Evolutionary conservation across 2,113 vertebrate species (phyloP).

Genomic region (Hystrix brachyura): DNA sequence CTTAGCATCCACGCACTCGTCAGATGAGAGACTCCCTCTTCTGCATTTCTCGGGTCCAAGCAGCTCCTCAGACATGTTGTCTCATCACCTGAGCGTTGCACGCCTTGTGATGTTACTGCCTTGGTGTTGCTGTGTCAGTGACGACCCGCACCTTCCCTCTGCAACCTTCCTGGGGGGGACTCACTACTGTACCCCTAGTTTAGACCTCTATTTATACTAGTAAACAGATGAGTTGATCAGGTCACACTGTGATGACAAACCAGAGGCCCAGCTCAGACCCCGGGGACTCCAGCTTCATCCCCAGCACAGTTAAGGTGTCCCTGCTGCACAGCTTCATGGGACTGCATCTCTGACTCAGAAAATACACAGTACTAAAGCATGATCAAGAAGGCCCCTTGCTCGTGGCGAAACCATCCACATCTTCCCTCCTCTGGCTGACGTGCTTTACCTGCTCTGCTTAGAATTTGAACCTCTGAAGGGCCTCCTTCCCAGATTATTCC

Average conservation of each 20-base stretch:
- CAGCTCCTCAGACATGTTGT: not conserved
- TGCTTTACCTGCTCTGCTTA: accelerated
- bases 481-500: not conserved
- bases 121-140: not conserved
- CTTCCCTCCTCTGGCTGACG: not conserved
- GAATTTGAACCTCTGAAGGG: not conserved
- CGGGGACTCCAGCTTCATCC: not conserved
- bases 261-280: not conserved
- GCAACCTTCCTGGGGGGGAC: not conserved
- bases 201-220: not conserved
- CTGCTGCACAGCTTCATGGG: accelerated
- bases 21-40: not conserved
- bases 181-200: not conserved
- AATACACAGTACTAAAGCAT: no score
- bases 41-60: not conserved
- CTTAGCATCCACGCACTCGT: not conserved
- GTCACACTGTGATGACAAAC: not conserved
- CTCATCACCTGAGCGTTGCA: not conserved
- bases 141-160: not conserved
- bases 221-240: not conserved
- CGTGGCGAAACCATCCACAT: not conserved
- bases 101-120: no score
- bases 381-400: no score
- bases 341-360: not conserved
- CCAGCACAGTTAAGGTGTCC: no score